Evolutionary conservation across 2,888 invertebrate genomes (phyloP).

Genomic region (Cacoxenus indagator): DNA sequence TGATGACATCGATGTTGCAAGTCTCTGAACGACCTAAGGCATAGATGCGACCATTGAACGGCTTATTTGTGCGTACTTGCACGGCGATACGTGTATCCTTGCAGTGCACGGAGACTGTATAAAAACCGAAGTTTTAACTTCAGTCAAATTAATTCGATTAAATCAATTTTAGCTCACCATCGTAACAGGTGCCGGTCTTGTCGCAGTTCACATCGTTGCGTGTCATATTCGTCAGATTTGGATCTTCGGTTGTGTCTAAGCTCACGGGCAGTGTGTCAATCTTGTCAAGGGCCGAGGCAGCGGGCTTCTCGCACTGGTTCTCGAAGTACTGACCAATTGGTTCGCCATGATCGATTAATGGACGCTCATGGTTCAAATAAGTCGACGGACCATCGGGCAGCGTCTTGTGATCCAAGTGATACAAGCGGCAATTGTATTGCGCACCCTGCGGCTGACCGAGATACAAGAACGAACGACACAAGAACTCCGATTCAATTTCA

Average conservation of each 20-base stretch:
- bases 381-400: constrained; percentile 93
- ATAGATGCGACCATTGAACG: constrained; percentile 95
- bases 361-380: constrained; percentile 89
- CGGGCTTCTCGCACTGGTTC: constrained; percentile 84
- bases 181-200: constrained; percentile 94
- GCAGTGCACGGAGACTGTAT: constrained; percentile 90
- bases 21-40: constrained; percentile 94
- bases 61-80: constrained; percentile 92
- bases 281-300: constrained; percentile 68
- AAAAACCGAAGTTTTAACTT: neutral
- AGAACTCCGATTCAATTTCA: constrained; percentile 92
- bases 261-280: constrained; percentile 80
- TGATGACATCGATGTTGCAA: constrained; percentile 93
- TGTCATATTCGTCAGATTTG: constrained; percentile 80
- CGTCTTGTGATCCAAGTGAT: constrained; percentile 92
- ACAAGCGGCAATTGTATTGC: constrained; percentile 91
- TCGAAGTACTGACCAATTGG: constrained; percentile 91
- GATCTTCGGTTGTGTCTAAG: constrained; percentile 84
- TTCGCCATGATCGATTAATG: constrained; percentile 91
- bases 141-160: neutral
- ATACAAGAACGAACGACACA: constrained; percentile 87
- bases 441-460: constrained; percentile 77
- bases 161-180: constrained; percentile 76
- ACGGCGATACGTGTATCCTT: constrained; percentile 95
- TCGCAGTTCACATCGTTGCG: constrained; percentile 90